Conservation (phyloP, 92 coral and sea anemone genomes). For the Phenganax subtilis region DNA sequence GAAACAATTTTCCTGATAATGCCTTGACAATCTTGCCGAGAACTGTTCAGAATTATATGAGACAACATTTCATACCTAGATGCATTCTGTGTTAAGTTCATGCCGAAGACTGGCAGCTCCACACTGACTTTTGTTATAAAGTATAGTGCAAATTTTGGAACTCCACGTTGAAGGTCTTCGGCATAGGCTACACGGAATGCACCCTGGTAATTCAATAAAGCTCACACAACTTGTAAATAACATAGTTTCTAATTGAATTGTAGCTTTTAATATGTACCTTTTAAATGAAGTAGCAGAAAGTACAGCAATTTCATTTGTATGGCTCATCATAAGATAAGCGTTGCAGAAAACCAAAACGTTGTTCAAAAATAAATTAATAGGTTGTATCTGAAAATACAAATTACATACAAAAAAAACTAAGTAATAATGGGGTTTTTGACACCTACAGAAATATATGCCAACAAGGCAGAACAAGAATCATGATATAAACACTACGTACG, state of each 20-base stretch:
- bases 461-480: too few species aligned
- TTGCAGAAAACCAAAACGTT: constrained; percentile 85
- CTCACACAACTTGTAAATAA: too few species aligned
- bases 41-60: background rate
- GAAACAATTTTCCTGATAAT: background rate
- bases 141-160: too few species aligned
- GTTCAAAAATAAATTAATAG: constrained; percentile 75
- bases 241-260: too few species aligned
- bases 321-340: constrained; percentile 82
- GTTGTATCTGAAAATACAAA: constrained; percentile 1
- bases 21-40: too few species aligned
- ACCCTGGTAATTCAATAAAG: too few species aligned
- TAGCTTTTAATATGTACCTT: constrained; percentile 52
- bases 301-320: constrained; percentile 68
- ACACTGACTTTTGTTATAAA: too few species aligned
- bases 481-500: too few species aligned
- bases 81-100: too few species aligned
- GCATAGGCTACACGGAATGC: too few species aligned
- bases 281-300: constrained; percentile 61
- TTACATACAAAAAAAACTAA: background rate
- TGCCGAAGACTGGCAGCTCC: too few species aligned
- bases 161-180: too few species aligned
- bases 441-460: background rate
- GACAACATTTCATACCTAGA: background rate
- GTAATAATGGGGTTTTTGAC: background rate